Percentiles rank a stretch among this genome's conserved stretches.
phyloP scores from a whole-genome alignment of 2,113 vertebrate genomes.

The Halcyon malimbica region DNA sequence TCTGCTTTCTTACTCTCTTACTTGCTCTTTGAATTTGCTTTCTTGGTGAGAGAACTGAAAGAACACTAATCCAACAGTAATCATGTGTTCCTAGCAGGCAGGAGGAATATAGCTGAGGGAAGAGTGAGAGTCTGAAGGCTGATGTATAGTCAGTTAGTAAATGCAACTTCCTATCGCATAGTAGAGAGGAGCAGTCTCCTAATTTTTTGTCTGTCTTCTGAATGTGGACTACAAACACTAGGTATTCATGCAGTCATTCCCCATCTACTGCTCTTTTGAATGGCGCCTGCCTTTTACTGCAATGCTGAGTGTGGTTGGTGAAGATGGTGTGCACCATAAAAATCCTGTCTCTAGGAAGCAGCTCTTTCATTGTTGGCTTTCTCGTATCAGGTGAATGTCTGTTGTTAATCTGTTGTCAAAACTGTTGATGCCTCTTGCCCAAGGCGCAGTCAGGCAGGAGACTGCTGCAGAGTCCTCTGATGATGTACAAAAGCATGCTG shows the following conservation, averaged over 20 bases:
- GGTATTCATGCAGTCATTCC: background rate
- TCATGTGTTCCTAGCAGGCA: background rate
- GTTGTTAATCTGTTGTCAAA: slow-evolving; percentile 15
- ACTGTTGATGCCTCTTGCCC: background rate
- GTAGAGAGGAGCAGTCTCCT: background rate
- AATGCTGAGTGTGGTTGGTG: background rate
- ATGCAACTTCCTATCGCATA: background rate
- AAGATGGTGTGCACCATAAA: background rate
- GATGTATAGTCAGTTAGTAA: background rate
- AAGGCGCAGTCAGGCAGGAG: background rate
- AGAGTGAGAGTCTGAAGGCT: background rate
- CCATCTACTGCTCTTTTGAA: background rate
- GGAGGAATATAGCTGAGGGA: background rate
- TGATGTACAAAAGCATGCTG: slow-evolving; percentile 16
- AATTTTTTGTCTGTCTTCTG: background rate
- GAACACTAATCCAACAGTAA: background rate
- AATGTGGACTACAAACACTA: background rate
- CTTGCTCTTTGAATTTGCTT: background rate
- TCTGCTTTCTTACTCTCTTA: background rate
- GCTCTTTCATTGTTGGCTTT: background rate
- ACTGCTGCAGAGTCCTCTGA: background rate
- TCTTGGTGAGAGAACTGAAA: background rate
- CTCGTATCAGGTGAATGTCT: background rate
- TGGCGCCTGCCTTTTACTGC: background rate
- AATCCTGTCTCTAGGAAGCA: background rate